A percentile compares a stretch with the other conserved stretches of the same genome.
phyloP scores from a whole-genome alignment of 2,113 vertebrate species.

The Uria aalge region DNA sequence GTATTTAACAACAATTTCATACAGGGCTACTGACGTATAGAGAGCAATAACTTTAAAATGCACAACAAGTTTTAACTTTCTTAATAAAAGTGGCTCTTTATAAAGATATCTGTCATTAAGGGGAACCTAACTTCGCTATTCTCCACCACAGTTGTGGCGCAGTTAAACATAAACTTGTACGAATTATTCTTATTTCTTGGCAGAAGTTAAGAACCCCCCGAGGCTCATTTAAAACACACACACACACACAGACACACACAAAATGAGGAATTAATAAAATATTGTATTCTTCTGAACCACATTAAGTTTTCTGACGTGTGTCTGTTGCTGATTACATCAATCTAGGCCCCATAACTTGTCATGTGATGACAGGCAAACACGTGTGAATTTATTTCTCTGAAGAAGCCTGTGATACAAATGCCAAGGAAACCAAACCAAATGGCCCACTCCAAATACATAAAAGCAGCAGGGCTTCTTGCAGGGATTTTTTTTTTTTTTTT shows the following conservation, averaged over 20 bases:
- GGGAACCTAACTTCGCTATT: background rate
- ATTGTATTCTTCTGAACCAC: constrained; percentile 35
- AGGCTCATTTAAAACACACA: constrained; percentile 31
- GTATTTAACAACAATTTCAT: background rate
- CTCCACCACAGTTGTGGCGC: background rate
- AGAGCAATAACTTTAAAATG: background rate
- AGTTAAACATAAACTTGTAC: background rate
- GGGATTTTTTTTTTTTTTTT: background rate
- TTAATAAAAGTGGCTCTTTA: background rate
- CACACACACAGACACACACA: background rate
- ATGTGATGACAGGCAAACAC: constrained; percentile 40
- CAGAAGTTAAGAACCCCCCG: constrained; percentile 9
- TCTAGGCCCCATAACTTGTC: background rate
- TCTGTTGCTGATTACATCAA: constrained; percentile 49
- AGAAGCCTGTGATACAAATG: constrained; percentile 2
- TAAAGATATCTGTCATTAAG: background rate
- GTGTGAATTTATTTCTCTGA: constrained; percentile 48
- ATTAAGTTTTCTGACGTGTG: constrained; percentile 32
- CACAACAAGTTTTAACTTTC: background rate
- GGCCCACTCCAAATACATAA: background rate
- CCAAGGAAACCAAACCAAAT: constrained; percentile 16
- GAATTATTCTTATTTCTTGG: constrained; percentile 35
- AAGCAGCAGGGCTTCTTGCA: constrained; percentile 26
- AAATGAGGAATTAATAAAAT: constrained; percentile 34
- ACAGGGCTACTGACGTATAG: background rate